A percentile compares a stretch with the other conserved stretches of the same genome.
phyloP scores from a whole-genome alignment of 2,797 vertebrate species.

The Pseudopleuronectes americanus region DNA sequence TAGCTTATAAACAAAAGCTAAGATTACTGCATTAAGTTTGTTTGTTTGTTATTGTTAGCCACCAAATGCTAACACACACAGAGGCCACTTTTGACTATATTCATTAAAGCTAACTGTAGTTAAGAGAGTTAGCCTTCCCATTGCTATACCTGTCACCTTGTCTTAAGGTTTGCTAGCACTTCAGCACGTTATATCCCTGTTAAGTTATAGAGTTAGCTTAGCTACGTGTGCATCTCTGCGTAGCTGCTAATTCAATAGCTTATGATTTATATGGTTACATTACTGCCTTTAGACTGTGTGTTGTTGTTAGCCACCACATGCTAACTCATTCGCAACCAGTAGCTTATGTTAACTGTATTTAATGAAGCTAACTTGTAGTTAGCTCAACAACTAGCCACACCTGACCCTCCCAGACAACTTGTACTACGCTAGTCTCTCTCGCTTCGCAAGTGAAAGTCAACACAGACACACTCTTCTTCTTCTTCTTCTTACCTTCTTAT shows the following conservation, averaged over 20 bases:
- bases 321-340: not conserved
- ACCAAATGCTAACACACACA: no score
- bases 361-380: constrained; percentile 18
- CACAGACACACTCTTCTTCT: not conserved
- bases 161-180: no score
- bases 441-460: not conserved
- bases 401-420: constrained; percentile 27
- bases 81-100: not conserved
- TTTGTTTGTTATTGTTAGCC: not conserved
- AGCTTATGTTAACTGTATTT: not conserved
- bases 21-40: not conserved
- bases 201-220: not conserved
- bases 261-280: fast-evolving
- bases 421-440: no score
- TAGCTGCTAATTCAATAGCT: not conserved
- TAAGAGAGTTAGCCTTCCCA: not conserved
- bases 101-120: constrained; percentile 15
- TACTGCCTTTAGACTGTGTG: no score
- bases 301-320: not conserved
- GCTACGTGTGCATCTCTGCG: fast-evolving
- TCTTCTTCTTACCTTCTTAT: no score
- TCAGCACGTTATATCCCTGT: no score
- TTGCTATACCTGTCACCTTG: no score
- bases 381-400: constrained; percentile 51
- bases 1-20: fast-evolving